Base-by-base conservation (phyloP, 2,797 vertebrate species). In the Premnoplex brunnescens region DNA sequence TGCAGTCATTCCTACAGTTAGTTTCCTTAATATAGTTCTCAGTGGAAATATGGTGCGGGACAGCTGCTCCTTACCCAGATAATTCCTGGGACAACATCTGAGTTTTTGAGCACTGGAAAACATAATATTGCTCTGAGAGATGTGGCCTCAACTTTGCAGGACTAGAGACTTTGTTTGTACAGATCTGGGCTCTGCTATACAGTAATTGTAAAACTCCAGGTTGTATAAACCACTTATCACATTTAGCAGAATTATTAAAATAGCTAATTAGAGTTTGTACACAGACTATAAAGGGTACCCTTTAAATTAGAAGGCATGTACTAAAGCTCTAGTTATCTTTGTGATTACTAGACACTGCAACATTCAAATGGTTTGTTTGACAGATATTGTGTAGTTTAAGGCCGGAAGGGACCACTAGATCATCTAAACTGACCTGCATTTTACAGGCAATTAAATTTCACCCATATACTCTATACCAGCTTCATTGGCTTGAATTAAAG, bases 331-430 rank as follows among this genome's bases (percentile, higher is more conserved):
- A 75, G 74, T 92, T 95, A 63, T 83, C 83, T 83, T 77, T 44
- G 41, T 80, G 68, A 78, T 88, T 88, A 93, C 60, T 54, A 77
- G 54, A 74, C 60, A 55, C 46, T 67, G 56, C 66, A 94, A 86
- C 44, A 54, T 77, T 91, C 91, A 89, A 90, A 71, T 72, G 46
- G 44, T 24, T 91, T 91, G 28, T 79, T 93, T 90, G 86, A 86
- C 49, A 89, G 90, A 60, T 78, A 83, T 13, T 60, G 41, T 71
- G 16, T 12, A 60, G 76, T 86, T 90, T 90, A 80, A 75, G 69
- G 60, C 68, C 85, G 75, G 62, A 90, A 93, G 79, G 69, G 90
- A 94, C 79, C 32, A 60, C 83, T 89, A 87, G 48, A 94, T 93
- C 56, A 76, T 77, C 72, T 86, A 88, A 90, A 88, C 36, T 80